A percentile compares a stretch with the other conserved stretches of the same genome.
Evolutionary conservation across 1,140 invertebrate genomes (phyloP).

Genomic region (Chironomus tepperi): DNA sequence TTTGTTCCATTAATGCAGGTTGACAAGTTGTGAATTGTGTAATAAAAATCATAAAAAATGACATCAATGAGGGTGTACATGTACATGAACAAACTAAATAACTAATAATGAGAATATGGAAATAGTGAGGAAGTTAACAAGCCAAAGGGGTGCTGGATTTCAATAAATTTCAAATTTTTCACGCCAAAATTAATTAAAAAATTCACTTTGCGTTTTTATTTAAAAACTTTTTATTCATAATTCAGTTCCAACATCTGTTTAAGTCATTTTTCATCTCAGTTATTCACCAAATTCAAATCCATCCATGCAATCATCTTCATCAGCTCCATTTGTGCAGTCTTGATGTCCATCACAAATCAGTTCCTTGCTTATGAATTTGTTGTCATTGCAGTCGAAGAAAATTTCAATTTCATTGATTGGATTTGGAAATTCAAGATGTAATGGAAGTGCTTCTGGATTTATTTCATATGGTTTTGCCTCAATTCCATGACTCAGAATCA

Average conservation of each 20-base stretch:
- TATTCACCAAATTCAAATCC: not conserved
- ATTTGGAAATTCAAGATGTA: not conserved
- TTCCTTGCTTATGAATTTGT: not conserved
- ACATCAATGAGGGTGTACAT: not conserved
- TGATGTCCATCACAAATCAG: not conserved
- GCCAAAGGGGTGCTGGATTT: not conserved
- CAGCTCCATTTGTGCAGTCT: not conserved
- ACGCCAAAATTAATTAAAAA: not conserved
- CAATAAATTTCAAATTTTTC: not conserved
- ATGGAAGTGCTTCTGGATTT: not conserved
- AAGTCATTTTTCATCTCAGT: not conserved
- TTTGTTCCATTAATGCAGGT: not conserved
- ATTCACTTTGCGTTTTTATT: too few species aligned
- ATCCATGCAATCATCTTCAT: not conserved
- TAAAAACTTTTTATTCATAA: not conserved
- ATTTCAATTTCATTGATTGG: not conserved
- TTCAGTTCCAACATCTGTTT: not conserved
- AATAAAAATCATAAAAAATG: not conserved
- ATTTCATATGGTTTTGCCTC: not conserved
- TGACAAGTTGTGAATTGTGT: not conserved
- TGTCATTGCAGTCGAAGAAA: conserved; percentile 7
- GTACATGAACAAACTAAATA: not conserved
- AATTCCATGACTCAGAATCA: not conserved
- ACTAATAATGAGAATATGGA: not conserved
- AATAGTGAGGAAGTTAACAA: not conserved